Base-by-base conservation (phyloP, 2,888 invertebrate species). In the Harmothoe impar region DNA sequence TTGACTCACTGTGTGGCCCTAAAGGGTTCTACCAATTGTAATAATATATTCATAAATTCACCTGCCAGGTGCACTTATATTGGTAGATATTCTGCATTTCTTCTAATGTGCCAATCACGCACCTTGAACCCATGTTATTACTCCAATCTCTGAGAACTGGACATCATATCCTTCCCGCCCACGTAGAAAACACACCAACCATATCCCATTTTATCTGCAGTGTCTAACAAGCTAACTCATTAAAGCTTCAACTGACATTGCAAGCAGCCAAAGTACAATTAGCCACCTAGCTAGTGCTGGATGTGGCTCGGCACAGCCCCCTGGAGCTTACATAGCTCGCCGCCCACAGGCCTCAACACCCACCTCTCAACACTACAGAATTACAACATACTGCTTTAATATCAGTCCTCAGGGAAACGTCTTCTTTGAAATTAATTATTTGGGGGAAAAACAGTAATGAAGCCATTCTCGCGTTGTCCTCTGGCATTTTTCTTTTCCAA, bases 141-240 rank as follows among this genome's bases (percentile, higher is more conserved):
- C 3, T 43, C 43, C 43, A 43, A 43, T 10, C 43, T 43, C 10
- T 43, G 5, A 43, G 5, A 10, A 10, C 10, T 43, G 43, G 10
- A 43, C 43, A 43, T 43, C n/a, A n/a, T n/a, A n/a, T n/a, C n/a
- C n/a, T n/a, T n/a, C n/a, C 5, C 43, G 10, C 43, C 43, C 43
- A 43, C 43, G 43, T 43, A 43, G 43, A 10, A 43, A 43, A 10
- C 43, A 62, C 62, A 20, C 15, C 20, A 20, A 3, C 62, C 1
- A n/a, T 62, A 62, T n/a, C 20, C 62, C n/a, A 20, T 62, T 62
- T 62, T 20, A 62, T 62, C 10, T 62, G 62, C 62, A 7, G 62
- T 20, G 62, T 62, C 62, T 62, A 62, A 62, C 62, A 62, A 62
- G 62, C 62, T 62, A 62, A 62, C 62, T 62, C 62, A 62, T 62